A percentile compares a stretch with the other conserved stretches of the same genome.
Evolutionary conservation across 2,797 vertebrate species (phyloP).

Genomic region (Delichon dasypus): DNA sequence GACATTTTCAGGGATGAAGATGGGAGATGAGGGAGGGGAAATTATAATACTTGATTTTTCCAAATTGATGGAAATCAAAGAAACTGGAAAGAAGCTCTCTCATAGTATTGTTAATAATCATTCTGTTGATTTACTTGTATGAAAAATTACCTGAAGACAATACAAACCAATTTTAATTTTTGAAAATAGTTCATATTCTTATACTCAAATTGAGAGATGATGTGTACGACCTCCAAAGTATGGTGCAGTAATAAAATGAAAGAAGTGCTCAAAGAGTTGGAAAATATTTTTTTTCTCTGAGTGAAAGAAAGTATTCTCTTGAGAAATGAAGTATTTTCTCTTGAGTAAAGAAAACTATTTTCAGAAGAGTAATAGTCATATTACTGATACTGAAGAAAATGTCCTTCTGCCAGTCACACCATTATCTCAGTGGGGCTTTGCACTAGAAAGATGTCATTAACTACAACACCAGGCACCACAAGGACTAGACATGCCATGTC

Average conservation of each 20-base stretch:
- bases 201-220: not conserved
- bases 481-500: not conserved
- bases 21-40: not conserved
- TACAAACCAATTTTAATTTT: not conserved
- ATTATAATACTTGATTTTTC: not conserved
- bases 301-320: not conserved
- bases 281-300: not conserved
- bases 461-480: not conserved
- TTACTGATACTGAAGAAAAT: not conserved
- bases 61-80: not conserved
- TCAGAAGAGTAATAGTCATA: not conserved
- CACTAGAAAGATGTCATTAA: not conserved
- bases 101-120: not conserved
- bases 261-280: not conserved
- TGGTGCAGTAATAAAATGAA: not conserved
- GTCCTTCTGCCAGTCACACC: not conserved
- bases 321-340: not conserved
- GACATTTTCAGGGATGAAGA: not conserved
- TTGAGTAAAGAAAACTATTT: not conserved
- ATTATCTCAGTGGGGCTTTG: slow-evolving; percentile 24
- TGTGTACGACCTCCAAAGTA: not conserved
- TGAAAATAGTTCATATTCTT: not conserved
- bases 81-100: not conserved
- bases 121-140: not conserved
- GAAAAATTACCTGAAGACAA: not conserved